Evolutionary conservation across 1,140 invertebrate genomes (phyloP).

Genomic region (Zaprionus camerounensis): DNA sequence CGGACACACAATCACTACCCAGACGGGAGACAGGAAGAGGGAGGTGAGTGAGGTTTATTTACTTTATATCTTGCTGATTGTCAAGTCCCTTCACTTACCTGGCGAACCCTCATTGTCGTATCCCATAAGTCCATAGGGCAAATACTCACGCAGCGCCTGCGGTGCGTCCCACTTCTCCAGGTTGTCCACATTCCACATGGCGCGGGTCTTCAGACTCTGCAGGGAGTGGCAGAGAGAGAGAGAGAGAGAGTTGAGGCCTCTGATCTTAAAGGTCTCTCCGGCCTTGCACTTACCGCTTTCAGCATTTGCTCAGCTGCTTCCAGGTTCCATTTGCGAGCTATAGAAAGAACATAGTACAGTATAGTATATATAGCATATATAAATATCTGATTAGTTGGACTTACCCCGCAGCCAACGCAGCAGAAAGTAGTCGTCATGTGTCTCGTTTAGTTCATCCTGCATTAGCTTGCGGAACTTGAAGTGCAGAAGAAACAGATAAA

Average conservation of each 20-base stretch:
- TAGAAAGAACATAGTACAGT: neutral
- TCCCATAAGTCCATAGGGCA: conserved; percentile 91
- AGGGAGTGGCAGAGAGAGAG: neutral
- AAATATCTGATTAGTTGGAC: conserved; percentile 11
- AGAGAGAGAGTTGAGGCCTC: neutral
- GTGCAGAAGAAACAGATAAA: conserved; percentile 45
- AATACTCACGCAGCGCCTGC: conserved; percentile 89
- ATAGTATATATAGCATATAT: neutral
- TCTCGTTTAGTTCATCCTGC: conserved; percentile 87
- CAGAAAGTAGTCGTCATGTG: conserved; percentile 92
- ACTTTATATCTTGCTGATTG: no score
- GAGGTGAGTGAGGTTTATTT: neutral
- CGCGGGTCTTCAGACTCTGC: conserved; percentile 84
- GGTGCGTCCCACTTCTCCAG: conserved; percentile 89
- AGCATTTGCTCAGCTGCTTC: conserved; percentile 94
- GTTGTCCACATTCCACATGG: conserved; percentile 89
- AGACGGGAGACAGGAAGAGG: neutral
- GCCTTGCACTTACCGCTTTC: conserved; percentile 85
- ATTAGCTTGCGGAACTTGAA: conserved; percentile 89
- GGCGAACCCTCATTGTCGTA: conserved; percentile 94
- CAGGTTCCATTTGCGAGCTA: conserved; percentile 92
- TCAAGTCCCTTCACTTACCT: conserved; percentile 84
- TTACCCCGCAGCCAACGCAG: conserved; percentile 93
- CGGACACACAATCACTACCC: conserved; percentile 88
- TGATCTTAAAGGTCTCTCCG: neutral